A percentile compares a stretch with the other conserved stretches of the same genome.
Evolutionary conservation across 1,140 invertebrate genomes (phyloP).

Genomic region (Solenopsis fugax): DNA sequence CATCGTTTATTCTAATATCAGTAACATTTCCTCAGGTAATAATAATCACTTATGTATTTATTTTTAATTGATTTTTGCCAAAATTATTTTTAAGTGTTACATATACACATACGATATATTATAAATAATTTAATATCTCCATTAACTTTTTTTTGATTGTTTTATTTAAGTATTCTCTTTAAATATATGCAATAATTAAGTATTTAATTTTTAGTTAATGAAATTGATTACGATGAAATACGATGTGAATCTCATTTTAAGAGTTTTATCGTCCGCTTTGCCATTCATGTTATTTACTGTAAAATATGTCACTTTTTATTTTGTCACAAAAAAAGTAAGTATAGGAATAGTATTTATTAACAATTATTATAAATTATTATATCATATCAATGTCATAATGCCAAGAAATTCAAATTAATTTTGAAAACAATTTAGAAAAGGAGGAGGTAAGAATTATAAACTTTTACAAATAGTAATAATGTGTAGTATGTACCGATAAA

Average conservation of each 20-base stretch:
- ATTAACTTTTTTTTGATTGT: neutral
- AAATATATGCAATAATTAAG: neutral
- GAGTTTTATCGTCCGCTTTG: slow-evolving; percentile 25
- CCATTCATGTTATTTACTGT: slow-evolving; percentile 31
- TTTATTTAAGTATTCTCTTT: neutral
- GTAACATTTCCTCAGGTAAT: slow-evolving; percentile 29
- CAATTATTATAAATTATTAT: neutral
- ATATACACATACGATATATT: neutral
- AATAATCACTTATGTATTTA: neutral
- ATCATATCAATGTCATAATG: neutral
- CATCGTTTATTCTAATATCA: slow-evolving; percentile 1
- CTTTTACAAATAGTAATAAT: neutral
- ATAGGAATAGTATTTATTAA: slow-evolving; percentile 12
- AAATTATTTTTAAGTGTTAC: neutral
- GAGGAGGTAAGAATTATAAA: neutral
- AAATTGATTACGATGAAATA: neutral
- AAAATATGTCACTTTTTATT: slow-evolving; percentile 46
- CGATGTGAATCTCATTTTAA: slow-evolving; percentile 7
- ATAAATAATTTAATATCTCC: neutral
- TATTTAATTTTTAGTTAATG: slow-evolving; percentile 34
- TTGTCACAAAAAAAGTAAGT: slow-evolving; percentile 37
- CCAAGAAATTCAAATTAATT: neutral
- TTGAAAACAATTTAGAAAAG: neutral
- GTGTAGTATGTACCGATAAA: neutral
- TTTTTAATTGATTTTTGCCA: neutral